Evolutionary conservation across 2,113 vertebrate genomes (phyloP).

Genomic region (Apeltes quadracus): DNA sequence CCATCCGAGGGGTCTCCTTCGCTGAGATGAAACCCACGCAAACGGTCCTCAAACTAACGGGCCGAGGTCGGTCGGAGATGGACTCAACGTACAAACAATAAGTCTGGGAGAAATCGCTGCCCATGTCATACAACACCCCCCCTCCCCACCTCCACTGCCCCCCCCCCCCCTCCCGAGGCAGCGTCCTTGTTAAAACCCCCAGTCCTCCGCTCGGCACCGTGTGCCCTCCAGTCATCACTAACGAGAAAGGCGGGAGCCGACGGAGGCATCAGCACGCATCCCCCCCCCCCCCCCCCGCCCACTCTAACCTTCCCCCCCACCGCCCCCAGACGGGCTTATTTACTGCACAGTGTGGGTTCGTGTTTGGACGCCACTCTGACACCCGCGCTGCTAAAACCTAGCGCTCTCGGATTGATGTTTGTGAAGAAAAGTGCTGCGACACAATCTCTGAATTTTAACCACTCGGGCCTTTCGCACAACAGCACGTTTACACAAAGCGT

Average conservation of each 20-base stretch:
- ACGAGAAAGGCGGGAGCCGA: slow-evolving; percentile 63
- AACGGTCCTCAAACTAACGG: too few species aligned
- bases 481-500: slow-evolving; percentile 48
- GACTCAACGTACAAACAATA: too few species aligned
- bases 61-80: too few species aligned
- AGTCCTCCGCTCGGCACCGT: slow-evolving; percentile 54
- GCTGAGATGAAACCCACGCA: neutral
- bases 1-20: neutral
- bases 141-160: too few species aligned
- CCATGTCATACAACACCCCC: slow-evolving; percentile 22
- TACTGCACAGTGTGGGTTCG: slow-evolving; percentile 69
- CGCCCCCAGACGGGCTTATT: slow-evolving; percentile 72
- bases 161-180: neutral
- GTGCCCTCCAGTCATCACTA: slow-evolving; percentile 79
- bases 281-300: slow-evolving; percentile 55
- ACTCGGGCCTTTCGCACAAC: slow-evolving; percentile 31
- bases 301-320: slow-evolving; percentile 59
- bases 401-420: slow-evolving; percentile 52
- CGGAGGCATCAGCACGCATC: slow-evolving; percentile 72
- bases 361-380: slow-evolving; percentile 59
- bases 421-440: too few species aligned
- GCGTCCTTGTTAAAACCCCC: slow-evolving; percentile 72
- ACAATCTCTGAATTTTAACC: too few species aligned
- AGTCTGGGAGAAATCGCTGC: slow-evolving; percentile 42
- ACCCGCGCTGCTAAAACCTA: slow-evolving; percentile 54